Percentiles rank a stretch among this genome's conserved stretches.
Evolutionary conservation across 2,113 vertebrate species (phyloP).

Genomic region (Zosterops hypoxanthus): DNA sequence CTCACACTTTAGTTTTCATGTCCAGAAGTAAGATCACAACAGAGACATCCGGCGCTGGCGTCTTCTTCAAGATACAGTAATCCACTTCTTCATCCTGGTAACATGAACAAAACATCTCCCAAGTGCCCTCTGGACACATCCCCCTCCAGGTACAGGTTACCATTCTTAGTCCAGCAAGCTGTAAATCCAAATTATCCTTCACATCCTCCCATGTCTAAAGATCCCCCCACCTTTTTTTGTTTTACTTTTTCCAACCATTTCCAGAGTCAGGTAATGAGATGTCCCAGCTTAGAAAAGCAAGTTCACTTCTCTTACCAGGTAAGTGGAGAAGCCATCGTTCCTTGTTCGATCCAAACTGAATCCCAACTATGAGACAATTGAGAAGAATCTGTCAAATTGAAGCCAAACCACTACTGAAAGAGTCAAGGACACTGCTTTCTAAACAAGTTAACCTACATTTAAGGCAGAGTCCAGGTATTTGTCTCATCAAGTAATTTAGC

Average conservation of each 20-base stretch:
- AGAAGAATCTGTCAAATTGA: not conserved
- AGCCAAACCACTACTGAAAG: not conserved
- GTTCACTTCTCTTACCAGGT: constrained; percentile 73
- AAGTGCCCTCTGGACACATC: not conserved
- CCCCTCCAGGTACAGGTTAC: fast-evolving
- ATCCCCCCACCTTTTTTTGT: fast-evolving
- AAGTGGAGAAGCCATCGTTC: constrained; percentile 86
- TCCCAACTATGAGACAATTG: constrained; percentile 73
- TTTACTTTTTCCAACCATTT: not conserved
- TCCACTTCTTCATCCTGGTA: constrained; percentile 82
- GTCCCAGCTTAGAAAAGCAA: not conserved
- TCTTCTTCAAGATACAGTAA: constrained; percentile 81
- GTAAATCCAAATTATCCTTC: not conserved
- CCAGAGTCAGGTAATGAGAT: not conserved
- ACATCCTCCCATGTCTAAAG: not conserved
- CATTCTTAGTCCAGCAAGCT: not conserved
- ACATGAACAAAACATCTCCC: not conserved
- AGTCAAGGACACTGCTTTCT: not conserved
- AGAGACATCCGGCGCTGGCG: constrained; percentile 64
- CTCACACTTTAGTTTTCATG: constrained; percentile 73
- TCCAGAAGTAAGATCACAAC: constrained; percentile 81
- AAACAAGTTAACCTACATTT: not conserved
- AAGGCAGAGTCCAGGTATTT: not conserved
- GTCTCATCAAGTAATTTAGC: not conserved
- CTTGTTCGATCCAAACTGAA: constrained; percentile 85